A percentile compares a stretch with the other conserved stretches of the same genome.
Evolutionary conservation across 1,140 invertebrate genomes (phyloP).

Genomic region (Tribolium castaneum): DNA sequence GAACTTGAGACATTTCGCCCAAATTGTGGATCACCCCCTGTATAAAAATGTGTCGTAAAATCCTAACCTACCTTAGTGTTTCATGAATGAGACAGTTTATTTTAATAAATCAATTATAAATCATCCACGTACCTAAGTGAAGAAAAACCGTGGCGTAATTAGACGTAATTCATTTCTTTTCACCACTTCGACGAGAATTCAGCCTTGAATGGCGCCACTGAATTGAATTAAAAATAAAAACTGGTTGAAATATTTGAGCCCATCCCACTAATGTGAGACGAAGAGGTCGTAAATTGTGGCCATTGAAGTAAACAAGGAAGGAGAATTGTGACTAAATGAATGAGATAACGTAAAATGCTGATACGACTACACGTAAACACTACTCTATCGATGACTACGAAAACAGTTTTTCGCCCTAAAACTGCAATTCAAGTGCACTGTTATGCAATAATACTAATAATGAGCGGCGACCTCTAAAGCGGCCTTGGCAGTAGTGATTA

Average conservation of each 20-base stretch:
- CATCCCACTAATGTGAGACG: not conserved
- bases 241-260: not conserved
- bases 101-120: not conserved
- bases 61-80: not conserved
- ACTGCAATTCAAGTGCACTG: not conserved
- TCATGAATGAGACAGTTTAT: not conserved
- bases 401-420: no score
- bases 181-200: not conserved
- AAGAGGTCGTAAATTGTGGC: not conserved
- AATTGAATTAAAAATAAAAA: not conserved
- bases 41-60: not conserved
- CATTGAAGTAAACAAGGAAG: not conserved
- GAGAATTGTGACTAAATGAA: not conserved
- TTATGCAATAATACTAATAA: not conserved
- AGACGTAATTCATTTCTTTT: not conserved
- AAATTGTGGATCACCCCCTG: not conserved
- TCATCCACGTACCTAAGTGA: no score
- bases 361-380: no score
- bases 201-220: not conserved
- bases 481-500: not conserved
- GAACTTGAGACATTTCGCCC: conserved; percentile 1
- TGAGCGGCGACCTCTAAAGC: not conserved
- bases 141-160: no score
- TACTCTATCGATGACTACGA: no score
- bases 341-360: not conserved